Evolutionary conservation across 2,888 invertebrate species (phyloP).

Genomic region (Harpalus rufipes): DNA sequence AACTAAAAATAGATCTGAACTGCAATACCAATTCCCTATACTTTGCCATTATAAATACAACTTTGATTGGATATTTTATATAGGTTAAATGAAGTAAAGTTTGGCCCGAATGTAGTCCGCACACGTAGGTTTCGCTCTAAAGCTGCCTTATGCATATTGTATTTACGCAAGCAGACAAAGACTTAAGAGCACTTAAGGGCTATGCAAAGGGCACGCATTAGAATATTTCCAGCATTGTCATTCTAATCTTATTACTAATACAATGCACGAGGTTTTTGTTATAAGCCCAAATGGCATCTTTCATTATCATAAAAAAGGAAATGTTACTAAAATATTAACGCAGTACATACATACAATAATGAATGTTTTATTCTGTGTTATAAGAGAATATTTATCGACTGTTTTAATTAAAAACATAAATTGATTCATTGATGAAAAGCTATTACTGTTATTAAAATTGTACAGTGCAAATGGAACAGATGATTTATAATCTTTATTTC

Average conservation of each 20-base stretch:
- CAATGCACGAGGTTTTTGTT: neutral
- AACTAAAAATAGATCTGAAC: constrained; percentile 34
- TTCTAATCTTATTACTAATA: constrained; percentile 26
- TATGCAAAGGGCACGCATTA: neutral
- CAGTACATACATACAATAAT: neutral
- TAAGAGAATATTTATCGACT: too few species aligned
- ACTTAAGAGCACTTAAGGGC: constrained; percentile 37
- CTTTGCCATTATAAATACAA: neutral
- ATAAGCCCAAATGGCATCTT: neutral
- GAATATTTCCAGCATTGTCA: constrained; percentile 23
- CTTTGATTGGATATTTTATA: constrained; percentile 1
- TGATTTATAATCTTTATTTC: too few species aligned
- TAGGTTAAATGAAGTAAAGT: neutral
- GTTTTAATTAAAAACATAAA: too few species aligned
- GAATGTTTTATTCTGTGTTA: too few species aligned
- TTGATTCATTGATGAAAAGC: too few species aligned
- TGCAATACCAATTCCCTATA: constrained; percentile 5
- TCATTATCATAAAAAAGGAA: constrained; percentile 6
- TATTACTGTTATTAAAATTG: too few species aligned
- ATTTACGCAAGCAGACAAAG: constrained; percentile 31
- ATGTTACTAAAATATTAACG: neutral
- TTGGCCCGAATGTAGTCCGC: neutral
- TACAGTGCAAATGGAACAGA: too few species aligned
- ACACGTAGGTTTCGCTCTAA: neutral
- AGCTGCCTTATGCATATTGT: constrained; percentile 24